Percentiles rank a stretch among this genome's conserved stretches.
Conservation (phyloP, 2,888 invertebrate species). For the Cephus sareptanus region DNA sequence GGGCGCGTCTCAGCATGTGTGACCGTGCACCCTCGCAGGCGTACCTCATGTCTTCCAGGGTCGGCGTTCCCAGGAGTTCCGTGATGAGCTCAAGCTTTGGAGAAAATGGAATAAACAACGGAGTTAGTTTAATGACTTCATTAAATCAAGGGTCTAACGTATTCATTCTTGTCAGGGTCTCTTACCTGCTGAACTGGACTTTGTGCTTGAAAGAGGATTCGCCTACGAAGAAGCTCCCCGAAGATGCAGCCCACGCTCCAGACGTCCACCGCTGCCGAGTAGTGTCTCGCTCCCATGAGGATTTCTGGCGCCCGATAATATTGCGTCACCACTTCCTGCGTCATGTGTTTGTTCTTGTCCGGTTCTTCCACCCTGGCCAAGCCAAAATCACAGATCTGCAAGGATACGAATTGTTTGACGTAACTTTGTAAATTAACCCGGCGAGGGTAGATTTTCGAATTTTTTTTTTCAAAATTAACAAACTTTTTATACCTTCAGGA, state of each 20-base stretch:
- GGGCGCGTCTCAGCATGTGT: slow-evolving; percentile 89
- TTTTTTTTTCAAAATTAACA: background rate
- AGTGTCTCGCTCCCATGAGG: slow-evolving; percentile 98
- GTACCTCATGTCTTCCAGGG: slow-evolving; percentile 94
- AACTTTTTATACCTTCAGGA: slow-evolving; percentile 79
- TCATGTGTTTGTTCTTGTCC: slow-evolving; percentile 94
- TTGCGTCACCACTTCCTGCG: slow-evolving; percentile 99
- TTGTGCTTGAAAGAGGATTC: slow-evolving; percentile 98
- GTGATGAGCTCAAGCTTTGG: slow-evolving; percentile 94
- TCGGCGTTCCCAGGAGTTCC: slow-evolving; percentile 95
- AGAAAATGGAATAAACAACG: background rate
- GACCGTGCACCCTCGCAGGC: slow-evolving; percentile 96
- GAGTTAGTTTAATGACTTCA: background rate
- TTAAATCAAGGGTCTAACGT: background rate
- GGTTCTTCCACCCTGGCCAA: slow-evolving; percentile 97
- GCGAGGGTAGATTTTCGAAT: background rate
- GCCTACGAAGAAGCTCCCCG: slow-evolving; percentile 93
- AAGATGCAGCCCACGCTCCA: slow-evolving; percentile 99
- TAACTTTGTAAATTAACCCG: slow-evolving; percentile 20
- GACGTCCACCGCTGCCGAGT: slow-evolving; percentile 96
- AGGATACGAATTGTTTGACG: background rate
- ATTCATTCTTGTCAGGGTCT: background rate
- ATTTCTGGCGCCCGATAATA: slow-evolving; percentile 99
- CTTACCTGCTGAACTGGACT: slow-evolving; percentile 94
- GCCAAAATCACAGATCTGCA: slow-evolving; percentile 98